These are phyloP conservation scores for Cervus canadensis DNA, from an alignment of 2,113 vertebrate genomes.

Conservation along the genomic window DNA sequence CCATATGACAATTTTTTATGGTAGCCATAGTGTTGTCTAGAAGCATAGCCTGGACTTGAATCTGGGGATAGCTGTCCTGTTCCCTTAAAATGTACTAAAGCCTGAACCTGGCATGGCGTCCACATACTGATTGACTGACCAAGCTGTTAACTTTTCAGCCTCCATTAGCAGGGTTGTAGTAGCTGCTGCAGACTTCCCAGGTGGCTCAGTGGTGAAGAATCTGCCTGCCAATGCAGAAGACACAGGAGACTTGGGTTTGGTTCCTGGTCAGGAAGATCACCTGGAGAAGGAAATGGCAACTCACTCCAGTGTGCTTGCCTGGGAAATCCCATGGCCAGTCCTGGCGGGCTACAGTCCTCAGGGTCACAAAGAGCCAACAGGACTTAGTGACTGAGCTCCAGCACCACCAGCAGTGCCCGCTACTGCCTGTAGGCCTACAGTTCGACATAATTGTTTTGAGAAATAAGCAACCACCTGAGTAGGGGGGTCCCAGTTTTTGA, in stretches of 20 bases:
- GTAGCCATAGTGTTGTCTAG: background rate
- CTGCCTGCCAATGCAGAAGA: background rate
- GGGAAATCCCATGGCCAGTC: background rate
- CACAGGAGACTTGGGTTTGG: background rate
- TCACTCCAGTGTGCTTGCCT: background rate
- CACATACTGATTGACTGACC: background rate
- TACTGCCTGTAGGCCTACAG: background rate
- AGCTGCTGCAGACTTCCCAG: background rate
- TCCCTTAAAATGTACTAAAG: background rate
- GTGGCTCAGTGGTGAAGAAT: background rate
- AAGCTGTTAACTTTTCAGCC: background rate
- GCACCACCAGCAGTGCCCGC: background rate
- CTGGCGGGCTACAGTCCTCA: background rate
- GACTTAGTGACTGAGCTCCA: background rate
- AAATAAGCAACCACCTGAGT: background rate
- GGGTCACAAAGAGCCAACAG: background rate
- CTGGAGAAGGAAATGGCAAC: background rate
- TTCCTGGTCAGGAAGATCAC: background rate
- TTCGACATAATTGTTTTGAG: background rate
- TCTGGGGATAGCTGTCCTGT: background rate
- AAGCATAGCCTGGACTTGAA: background rate
- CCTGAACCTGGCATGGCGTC: background rate
- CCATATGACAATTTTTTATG: background rate
- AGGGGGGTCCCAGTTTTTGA: background rate
- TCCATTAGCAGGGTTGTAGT: background rate